Base-by-base conservation (phyloP, 2,888 invertebrate genomes). In the Cephus spinipes region DNA sequence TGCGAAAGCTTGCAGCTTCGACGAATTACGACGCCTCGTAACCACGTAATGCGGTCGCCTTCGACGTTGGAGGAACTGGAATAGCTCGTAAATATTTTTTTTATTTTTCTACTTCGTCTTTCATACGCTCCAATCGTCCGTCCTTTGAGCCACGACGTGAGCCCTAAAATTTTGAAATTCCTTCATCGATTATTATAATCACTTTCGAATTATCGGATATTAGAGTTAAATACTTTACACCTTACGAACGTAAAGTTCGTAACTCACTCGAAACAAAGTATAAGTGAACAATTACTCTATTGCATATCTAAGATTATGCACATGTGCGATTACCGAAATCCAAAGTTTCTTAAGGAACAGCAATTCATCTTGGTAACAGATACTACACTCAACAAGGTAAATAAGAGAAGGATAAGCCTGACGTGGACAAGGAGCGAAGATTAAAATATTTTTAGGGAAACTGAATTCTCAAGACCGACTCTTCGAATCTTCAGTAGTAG, bases 381-480 rank as follows among this genome's bases (percentile, higher is more conserved):
- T 55, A 55, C 23, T 55, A 23, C 9, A 23, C 55, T 55, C 1
- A 9, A 9, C 2, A 55, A 23, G 23, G 23, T 55, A 9, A 55
- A 55, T 23, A 55, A 23, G 9, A 23, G 1, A 55, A 9, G 23
- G 23, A 55, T 55, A 55, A 55, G 55, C 2, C 23, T 23, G 23
- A 55, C 9, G 2, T 23, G 23, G 55, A 9, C 55, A 23, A 23
- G 9, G 23, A 55, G 3, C 55, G 2, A 36, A 76, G 76, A 35
- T 33, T 40, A 35, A 74, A 40, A 36, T 77, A 74, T 79, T 80
- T 80, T 81, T 74, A 81, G 76, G 75, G 73, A 77, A 78, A 82
- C 81, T 76, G 73, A 79, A 82, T 81, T 76, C 73, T 69, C 35
- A 73, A 71, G 77, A 74, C 76, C 74, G 55, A 69, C 74, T 40